Evolutionary conservation across 2,888 invertebrate species (phyloP).

Genomic region (Trissolcus brochymenae): DNA sequence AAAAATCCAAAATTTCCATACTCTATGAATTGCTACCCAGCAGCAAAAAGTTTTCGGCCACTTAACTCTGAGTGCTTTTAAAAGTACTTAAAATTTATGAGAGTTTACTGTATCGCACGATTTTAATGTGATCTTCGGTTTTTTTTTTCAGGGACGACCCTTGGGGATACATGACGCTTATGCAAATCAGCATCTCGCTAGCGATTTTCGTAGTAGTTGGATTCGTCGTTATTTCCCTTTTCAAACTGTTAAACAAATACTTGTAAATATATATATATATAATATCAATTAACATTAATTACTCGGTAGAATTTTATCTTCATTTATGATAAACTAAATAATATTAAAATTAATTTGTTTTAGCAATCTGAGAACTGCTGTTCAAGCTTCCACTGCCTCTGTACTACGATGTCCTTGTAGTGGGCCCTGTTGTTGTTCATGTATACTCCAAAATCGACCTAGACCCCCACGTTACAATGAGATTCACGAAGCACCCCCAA

Average conservation of each 20-base stretch:
- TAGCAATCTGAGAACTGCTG: too few species aligned
- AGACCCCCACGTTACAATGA: constrained; percentile 71
- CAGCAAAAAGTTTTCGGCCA: neutral
- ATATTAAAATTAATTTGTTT: neutral
- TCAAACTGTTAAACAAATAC: constrained; percentile 61
- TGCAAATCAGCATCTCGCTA: constrained; percentile 59
- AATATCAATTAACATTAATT: neutral
- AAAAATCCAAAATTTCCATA: neutral
- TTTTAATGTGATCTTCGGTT: constrained; percentile 26
- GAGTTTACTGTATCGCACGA: constrained; percentile 49
- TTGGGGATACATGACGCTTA: constrained; percentile 44
- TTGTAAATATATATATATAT: constrained; percentile 13
- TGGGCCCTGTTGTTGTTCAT: constrained; percentile 54
- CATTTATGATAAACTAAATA: neutral
- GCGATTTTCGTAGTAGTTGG: constrained; percentile 57
- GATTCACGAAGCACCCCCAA: constrained; percentile 64
- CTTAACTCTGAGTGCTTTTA: neutral
- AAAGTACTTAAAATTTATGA: constrained; percentile 49
- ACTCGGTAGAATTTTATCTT: neutral
- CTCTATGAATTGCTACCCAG: neutral
- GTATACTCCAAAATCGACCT: constrained; percentile 59
- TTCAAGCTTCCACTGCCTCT: too few species aligned
- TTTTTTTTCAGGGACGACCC: constrained; percentile 56
- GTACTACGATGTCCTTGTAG: constrained; percentile 46
- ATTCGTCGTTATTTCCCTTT: constrained; percentile 58